Base-by-base conservation (phyloP, 1,140 invertebrate genomes). In the Drosophila paulistorum region DNA sequence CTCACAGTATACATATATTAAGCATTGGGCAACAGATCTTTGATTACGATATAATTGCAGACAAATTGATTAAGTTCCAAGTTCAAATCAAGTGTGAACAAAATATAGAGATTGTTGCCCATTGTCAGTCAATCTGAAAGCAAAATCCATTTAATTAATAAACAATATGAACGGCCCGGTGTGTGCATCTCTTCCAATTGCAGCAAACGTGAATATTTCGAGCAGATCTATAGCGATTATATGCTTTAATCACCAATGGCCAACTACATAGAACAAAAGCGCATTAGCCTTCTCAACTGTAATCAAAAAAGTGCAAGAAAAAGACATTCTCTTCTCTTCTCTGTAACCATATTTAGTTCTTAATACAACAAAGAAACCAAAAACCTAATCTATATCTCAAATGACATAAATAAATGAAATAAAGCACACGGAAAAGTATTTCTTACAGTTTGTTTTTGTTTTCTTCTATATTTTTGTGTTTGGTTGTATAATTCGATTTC, bases 151-250 rank as follows among this genome's bases (percentile, higher is more conserved):
- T 20, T 62, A 65, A 71, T 51, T 20, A 65, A 68, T 83, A 57
- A 79, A 72, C 26, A 51, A 68, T 11, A 37, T 37, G 42, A 37
- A 51, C 20, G 9, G 45, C 9, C 65, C 42, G 55, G 35, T 85
- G 65, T 81, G 79, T 87, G 83, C 11, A 51, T 51, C 45, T 87
- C 87, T 91, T 91, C 89, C 84, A 89, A 77, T 91, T 91, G 61
- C 89, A 91, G 89, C 70, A 91, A 81, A 77, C 89, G 81, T 62
- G 84, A 84, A 68, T 79, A 84, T 80, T 91, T 80, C 79, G 83
- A 91, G 65, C 79, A 91, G 67, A 77, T 91, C 65, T 91, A 90
- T 82, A 78, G 71, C 71, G 89, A 90, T 45, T 90, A 89, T 75
- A 90, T 90, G 71, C 89, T 90, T 73, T 85, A 79, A 70, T n/a